Conservation (phyloP, 1,140 invertebrate genomes). For the Bombus cullumanus region DNA sequence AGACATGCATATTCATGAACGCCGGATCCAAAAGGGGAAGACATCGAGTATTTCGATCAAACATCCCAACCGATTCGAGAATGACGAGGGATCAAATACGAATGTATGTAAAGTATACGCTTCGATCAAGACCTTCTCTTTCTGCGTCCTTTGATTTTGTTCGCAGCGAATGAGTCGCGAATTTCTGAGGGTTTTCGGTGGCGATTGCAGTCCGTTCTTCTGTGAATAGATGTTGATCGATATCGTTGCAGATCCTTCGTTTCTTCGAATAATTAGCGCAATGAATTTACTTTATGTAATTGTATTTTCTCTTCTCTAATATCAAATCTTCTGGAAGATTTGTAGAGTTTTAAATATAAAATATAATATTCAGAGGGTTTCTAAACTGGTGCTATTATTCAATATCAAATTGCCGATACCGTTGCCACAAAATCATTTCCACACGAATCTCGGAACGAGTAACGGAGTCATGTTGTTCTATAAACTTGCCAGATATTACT, state of each 20-base stretch:
- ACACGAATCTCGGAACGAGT: too few species aligned
- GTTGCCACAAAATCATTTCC: too few species aligned
- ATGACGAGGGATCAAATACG: constrained; percentile 49
- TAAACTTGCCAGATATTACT: too few species aligned
- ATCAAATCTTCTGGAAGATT: not conserved
- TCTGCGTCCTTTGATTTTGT: not conserved
- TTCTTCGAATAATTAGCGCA: not conserved
- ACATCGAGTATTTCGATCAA: constrained; percentile 57
- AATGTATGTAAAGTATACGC: constrained; percentile 18
- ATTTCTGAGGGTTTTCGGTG: not conserved
- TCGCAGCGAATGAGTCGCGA: not conserved
- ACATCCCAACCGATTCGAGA: constrained; percentile 55
- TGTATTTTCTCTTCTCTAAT: not conserved
- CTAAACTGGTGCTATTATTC: too few species aligned
- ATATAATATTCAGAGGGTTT: too few species aligned
- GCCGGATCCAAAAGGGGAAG: constrained; percentile 28
- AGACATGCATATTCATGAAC: constrained; percentile 72
- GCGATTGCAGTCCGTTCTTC: not conserved
- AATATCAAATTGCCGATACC: too few species aligned
- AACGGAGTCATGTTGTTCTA: too few species aligned
- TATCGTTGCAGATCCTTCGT: not conserved
- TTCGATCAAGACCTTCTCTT: constrained; percentile 12
- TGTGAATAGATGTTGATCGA: not conserved
- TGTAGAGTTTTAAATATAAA: too few species aligned
- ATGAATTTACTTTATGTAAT: not conserved